Base-by-base conservation (phyloP, 2,113 vertebrate species). In the Percina caprodes region DNA sequence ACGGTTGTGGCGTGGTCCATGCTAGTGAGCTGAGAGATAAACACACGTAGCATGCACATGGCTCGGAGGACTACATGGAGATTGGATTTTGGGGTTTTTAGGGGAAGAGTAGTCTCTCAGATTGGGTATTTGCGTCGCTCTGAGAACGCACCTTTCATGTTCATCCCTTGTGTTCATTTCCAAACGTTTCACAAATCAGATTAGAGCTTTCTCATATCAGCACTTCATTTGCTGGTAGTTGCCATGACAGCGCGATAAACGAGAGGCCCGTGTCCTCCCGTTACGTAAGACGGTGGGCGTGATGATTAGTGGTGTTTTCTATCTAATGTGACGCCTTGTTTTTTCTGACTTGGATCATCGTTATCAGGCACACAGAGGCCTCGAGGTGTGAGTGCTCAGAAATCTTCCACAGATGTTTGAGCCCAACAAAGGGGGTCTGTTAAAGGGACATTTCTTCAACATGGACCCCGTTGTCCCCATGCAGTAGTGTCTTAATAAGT, bases 241-340 rank as follows among this genome's bases (percentile, higher is more conserved):
- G 52, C 52, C 33, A 48, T 65, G 69, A 13, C 21, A 3, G 13
- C 26, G 0, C 45, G 69, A 77, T 61, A n/a, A 78, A 81, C 18
- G 45, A 81, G 52, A 35, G 14, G 33, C 60, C n/a, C 46, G 6
- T 1, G 49, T 74, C 67, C 24, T 56, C 56, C 24, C 30, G 79
- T 51, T 42, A 35, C 49, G 10, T 0, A 26, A 46, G n/a, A 11
- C 26, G 52, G 18, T 45, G 42, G 45, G 61, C 7, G 62, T 24
- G 26, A 71, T 66, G 61, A 82, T 79, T 74, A 56, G 77, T 77
- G 55, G 45, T n/a, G 42, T 60, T 61, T 39, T 42, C 24, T 18
- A 42, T 62, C 14, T 21, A 30, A 35, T 11, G 26, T n/a, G 0
- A 45, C 11, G 13, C 69, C 33, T 10, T 33, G 63, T 74, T 72